Evolutionary conservation across 2,888 invertebrate species (phyloP).

Genomic region (Crioceris asparagi): DNA sequence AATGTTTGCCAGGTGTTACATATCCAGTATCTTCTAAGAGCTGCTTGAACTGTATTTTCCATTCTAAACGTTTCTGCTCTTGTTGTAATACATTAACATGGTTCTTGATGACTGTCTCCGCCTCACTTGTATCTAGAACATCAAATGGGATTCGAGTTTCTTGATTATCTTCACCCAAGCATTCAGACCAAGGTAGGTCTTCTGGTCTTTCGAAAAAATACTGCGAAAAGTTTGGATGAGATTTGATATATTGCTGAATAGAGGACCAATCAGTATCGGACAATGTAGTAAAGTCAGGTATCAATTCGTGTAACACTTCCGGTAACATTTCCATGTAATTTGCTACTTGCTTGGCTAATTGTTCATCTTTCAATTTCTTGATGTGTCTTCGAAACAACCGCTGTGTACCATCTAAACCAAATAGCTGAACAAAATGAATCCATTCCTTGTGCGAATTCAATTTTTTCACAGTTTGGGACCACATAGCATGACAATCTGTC

Average conservation of each 20-base stretch:
- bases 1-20: constrained; percentile 88
- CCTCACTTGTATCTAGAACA: constrained; percentile 81
- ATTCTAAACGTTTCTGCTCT: constrained; percentile 83
- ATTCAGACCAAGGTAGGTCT: constrained; percentile 67
- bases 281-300: constrained; percentile 63
- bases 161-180: constrained; percentile 50
- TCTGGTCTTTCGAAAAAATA: constrained; percentile 83
- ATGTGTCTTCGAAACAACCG: constrained; percentile 68
- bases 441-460: constrained; percentile 82
- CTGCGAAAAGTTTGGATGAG: constrained; percentile 86
- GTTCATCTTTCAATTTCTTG: constrained; percentile 71
- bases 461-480: constrained; percentile 80
- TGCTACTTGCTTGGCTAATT: constrained; percentile 62
- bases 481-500: constrained; percentile 71
- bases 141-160: constrained; percentile 84
- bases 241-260: constrained; percentile 73
- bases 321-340: constrained; percentile 69
- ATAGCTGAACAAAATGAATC: constrained; percentile 78
- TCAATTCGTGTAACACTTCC: constrained; percentile 62
- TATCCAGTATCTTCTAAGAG: constrained; percentile 88
- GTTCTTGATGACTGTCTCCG: constrained; percentile 84
- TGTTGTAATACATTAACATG: constrained; percentile 85
- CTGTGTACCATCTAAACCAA: constrained; percentile 50
- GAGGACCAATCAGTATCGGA: constrained; percentile 80
- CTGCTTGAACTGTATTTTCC: constrained; percentile 90